Conservation (phyloP, 2,113 vertebrate species). For the Ageneiosus marmoratus region DNA sequence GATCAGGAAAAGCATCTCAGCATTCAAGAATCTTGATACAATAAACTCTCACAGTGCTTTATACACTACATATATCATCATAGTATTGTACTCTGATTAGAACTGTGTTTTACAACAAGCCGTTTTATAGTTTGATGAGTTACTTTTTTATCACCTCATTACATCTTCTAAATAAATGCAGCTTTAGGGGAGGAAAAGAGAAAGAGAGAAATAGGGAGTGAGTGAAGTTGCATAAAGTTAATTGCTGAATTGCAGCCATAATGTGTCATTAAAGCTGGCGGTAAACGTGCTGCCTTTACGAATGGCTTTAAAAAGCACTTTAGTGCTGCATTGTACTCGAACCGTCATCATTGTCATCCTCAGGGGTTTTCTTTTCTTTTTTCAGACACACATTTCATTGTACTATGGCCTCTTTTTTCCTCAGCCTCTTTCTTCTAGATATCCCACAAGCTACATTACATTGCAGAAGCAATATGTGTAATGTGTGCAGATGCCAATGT, state of each 20-base stretch:
- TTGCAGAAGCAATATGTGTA: background rate
- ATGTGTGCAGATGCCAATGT: background rate
- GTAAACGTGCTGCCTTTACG: slow-evolving; percentile 27
- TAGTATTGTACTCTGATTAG: background rate
- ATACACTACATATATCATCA: background rate
- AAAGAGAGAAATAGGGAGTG: background rate
- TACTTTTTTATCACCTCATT: background rate
- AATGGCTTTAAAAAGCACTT: slow-evolving; percentile 48
- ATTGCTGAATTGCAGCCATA: slow-evolving; percentile 48
- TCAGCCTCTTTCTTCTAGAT: background rate
- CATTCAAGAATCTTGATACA: background rate
- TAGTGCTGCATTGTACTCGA: slow-evolving; percentile 45
- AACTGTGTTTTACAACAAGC: background rate
- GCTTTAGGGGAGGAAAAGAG: slow-evolving; percentile 13
- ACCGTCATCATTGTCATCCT: slow-evolving; percentile 22
- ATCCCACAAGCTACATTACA: background rate
- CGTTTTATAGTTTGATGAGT: background rate
- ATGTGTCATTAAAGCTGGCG: slow-evolving; percentile 51
- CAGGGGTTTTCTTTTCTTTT: slow-evolving; percentile 28
- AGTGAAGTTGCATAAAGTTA: slow-evolving; percentile 45
- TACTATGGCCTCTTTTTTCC: slow-evolving; percentile 7
- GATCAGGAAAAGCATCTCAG: background rate
- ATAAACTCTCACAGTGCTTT: background rate
- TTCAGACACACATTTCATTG: slow-evolving; percentile 25
- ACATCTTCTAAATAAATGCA: slow-evolving; percentile 27